phyloP scores from a whole-genome alignment of 1,140 invertebrate genomes.

The Linepithema humile region DNA sequence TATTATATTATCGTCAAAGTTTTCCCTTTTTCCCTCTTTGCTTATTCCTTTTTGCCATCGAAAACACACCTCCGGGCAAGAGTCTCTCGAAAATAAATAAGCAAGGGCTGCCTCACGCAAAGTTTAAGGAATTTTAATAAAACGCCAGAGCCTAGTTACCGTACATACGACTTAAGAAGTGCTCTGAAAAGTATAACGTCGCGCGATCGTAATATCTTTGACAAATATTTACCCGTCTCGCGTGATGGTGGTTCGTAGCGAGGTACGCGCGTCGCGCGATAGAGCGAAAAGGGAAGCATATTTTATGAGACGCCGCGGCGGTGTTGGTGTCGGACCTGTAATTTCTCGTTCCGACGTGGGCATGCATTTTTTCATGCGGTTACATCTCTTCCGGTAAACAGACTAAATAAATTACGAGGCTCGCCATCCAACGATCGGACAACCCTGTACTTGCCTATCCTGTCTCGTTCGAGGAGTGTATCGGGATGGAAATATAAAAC shows the following conservation, averaged over 20 bases:
- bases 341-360: slow-evolving; percentile 21
- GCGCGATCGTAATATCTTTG: slow-evolving; percentile 48
- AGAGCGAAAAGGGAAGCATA: slow-evolving; percentile 36
- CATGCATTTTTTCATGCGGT: slow-evolving; percentile 37
- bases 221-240: slow-evolving; percentile 45
- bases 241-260: not conserved
- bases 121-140: slow-evolving; percentile 53
- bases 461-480: not conserved
- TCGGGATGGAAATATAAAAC: not conserved
- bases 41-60: not conserved
- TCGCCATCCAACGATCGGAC: not conserved
- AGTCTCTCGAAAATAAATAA: slow-evolving; percentile 42
- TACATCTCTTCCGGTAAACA: slow-evolving; percentile 37
- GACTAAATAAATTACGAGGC: slow-evolving; percentile 28
- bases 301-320: slow-evolving; percentile 8
- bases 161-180: slow-evolving; percentile 25
- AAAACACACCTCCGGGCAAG: not conserved
- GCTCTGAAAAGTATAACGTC: slow-evolving; percentile 29
- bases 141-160: not conserved
- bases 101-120: slow-evolving; percentile 16
- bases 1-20: not conserved
- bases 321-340: not conserved
- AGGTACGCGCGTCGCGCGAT: slow-evolving; percentile 7
- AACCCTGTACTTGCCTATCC: not conserved
- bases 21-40: not conserved